These are phyloP conservation scores for Campoletis sonorensis DNA, from an alignment of 1,140 invertebrate genomes.

Conservation along the genomic window DNA sequence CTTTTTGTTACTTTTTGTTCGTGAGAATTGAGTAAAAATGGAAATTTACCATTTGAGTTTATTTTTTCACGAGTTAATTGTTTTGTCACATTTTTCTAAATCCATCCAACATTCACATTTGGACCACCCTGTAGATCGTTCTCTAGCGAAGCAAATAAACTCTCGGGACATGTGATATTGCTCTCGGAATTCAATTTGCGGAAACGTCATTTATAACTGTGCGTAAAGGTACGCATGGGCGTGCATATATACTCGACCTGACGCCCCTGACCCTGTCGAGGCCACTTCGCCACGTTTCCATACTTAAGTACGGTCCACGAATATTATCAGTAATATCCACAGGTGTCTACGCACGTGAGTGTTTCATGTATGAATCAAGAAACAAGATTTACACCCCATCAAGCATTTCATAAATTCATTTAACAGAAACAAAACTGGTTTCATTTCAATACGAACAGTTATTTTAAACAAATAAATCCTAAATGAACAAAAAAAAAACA, in stretches of 20 bases:
- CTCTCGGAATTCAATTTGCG: slow-evolving; percentile 22
- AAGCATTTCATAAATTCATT: not conserved
- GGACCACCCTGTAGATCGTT: not conserved
- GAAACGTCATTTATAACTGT: slow-evolving; percentile 23
- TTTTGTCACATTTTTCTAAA: no score
- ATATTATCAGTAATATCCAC: not conserved
- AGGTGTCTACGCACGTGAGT: not conserved
- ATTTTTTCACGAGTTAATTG: no score
- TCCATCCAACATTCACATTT: not conserved
- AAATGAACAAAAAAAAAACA: no score
- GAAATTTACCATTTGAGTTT: no score
- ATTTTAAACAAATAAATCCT: no score
- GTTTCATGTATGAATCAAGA: not conserved
- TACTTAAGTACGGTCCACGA: not conserved
- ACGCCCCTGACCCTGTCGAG: slow-evolving; percentile 25
- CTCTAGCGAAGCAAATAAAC: not conserved
- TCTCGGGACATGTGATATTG: slow-evolving; percentile 17
- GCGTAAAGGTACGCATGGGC: slow-evolving; percentile 10
- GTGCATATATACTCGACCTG: not conserved
- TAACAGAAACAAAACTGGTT: not conserved
- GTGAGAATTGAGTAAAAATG: no score
- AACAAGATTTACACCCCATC: not conserved
- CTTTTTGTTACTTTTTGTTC: no score
- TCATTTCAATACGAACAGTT: not conserved
- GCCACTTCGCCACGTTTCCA: slow-evolving; percentile 13